Evolutionary conservation across 2,888 invertebrate species (phyloP).

Genomic region (Escarpia spicata): DNA sequence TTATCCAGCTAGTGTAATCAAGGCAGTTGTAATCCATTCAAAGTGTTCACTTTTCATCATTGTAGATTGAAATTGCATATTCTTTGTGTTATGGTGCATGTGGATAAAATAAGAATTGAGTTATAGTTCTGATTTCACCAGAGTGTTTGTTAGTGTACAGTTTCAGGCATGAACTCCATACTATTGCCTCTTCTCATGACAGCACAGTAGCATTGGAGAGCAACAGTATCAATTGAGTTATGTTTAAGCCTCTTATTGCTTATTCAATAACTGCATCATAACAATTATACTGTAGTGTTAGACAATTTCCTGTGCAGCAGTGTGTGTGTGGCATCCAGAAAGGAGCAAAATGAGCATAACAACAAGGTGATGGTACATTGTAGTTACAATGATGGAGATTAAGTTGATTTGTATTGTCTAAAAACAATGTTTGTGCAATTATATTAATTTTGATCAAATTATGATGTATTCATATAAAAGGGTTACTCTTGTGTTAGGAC

Average conservation of each 20-base stretch:
- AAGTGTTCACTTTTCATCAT: not conserved
- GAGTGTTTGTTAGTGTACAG: not conserved
- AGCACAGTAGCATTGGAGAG: too few relatives aligned
- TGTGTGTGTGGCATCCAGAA: not conserved
- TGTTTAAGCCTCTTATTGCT: not conserved
- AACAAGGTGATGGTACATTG: not conserved
- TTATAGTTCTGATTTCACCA: not conserved
- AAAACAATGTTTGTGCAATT: not conserved
- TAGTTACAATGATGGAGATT: not conserved
- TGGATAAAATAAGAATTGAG: not conserved
- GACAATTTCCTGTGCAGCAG: not conserved
- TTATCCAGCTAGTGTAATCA: not conserved
- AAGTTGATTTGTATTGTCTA: not conserved
- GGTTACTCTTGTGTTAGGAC: not conserved
- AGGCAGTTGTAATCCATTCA: not conserved
- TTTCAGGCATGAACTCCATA: not conserved
- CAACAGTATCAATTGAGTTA: not conserved
- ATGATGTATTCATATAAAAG: not conserved
- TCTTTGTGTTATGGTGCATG: not conserved
- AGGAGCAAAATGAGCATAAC: not conserved
- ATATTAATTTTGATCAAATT: not conserved
- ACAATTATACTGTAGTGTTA: not conserved
- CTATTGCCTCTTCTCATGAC: not conserved
- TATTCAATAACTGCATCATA: not conserved
- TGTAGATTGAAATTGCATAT: not conserved